Percentiles rank a stretch among this genome's conserved stretches.
phyloP scores from a whole-genome alignment of 2,113 vertebrate species.

The Corvus moneduloides region DNA sequence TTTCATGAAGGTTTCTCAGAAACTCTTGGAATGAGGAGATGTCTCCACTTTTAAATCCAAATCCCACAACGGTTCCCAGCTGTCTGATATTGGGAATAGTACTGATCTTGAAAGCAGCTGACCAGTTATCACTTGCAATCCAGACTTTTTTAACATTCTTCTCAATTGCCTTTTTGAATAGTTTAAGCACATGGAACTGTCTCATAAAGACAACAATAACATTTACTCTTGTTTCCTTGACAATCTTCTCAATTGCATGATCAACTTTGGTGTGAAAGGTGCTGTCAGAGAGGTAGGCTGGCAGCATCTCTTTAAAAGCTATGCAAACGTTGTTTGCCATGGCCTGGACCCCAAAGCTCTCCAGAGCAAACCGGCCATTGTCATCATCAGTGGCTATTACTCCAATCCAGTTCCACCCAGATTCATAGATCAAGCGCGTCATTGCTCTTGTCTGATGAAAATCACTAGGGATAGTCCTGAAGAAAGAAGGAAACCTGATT shows the following conservation, averaged over 20 bases:
- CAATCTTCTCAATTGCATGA: slow-evolving; percentile 71
- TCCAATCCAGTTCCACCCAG: slow-evolving; percentile 87
- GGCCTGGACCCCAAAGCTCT: slow-evolving; percentile 79
- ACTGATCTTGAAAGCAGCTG: slow-evolving; percentile 69
- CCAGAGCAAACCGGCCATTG: slow-evolving; percentile 80
- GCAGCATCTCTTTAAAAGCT: slow-evolving; percentile 83
- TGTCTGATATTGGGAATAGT: slow-evolving; percentile 69
- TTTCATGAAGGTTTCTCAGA: slow-evolving; percentile 68
- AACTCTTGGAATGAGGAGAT: slow-evolving; percentile 74
- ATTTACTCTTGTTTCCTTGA: slow-evolving; percentile 75
- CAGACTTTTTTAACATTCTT: slow-evolving; percentile 78
- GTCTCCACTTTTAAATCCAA: slow-evolving; percentile 82
- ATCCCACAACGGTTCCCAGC: slow-evolving; percentile 83
- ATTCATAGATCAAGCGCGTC: slow-evolving; percentile 76
- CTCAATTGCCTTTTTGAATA: slow-evolving; percentile 76
- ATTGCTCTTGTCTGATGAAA: slow-evolving; percentile 85
- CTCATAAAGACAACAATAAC: slow-evolving; percentile 86
- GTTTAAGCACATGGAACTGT: slow-evolving; percentile 71
- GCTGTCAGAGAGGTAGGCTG: slow-evolving; percentile 73
- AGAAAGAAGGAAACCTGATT: slow-evolving; percentile 84
- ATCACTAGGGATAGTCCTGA: slow-evolving; percentile 86
- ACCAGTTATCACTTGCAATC: slow-evolving; percentile 92
- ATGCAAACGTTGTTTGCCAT: slow-evolving; percentile 79
- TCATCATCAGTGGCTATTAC: slow-evolving; percentile 84
- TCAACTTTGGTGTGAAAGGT: slow-evolving; percentile 66